Percentiles rank a stretch among this genome's conserved stretches.
Conservation (phyloP, 2,888 invertebrate genomes). For the Punctoribates punctum region DNA sequence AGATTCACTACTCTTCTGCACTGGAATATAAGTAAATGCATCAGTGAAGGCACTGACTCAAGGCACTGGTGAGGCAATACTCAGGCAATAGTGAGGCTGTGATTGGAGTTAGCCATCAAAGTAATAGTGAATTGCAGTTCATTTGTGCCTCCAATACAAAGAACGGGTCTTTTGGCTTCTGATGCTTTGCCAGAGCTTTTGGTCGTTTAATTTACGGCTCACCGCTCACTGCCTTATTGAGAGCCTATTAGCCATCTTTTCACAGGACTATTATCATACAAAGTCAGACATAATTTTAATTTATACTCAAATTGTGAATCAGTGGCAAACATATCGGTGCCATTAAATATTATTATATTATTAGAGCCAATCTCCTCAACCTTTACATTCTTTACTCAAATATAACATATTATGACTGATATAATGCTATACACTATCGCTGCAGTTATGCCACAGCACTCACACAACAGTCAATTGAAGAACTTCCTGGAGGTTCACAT, state of each 20-base stretch:
- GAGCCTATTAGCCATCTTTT: conserved; percentile 33
- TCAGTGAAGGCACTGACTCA: too few relatives aligned
- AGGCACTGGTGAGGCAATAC: neutral
- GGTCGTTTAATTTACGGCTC: conserved; percentile 27
- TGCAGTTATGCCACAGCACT: neutral
- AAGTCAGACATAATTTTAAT: conserved; percentile 23
- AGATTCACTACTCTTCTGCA: conserved; percentile 11
- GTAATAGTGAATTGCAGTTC: neutral
- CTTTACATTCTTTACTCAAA: conserved; percentile 4
- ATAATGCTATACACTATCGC: neutral
- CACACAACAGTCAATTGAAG: conserved; percentile 19
- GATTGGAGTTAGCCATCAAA: too few relatives aligned
- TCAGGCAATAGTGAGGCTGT: too few relatives aligned
- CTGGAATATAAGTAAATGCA: neutral
- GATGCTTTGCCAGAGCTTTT: neutral
- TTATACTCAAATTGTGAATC: conserved; percentile 29
- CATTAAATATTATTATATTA: conserved; percentile 32
- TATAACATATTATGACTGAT: conserved; percentile 15
- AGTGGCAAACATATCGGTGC: conserved; percentile 3
- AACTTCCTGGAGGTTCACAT: conserved; percentile 20
- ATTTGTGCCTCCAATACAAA: neutral
- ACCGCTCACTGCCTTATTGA: conserved; percentile 24
- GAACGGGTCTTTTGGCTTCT: neutral
- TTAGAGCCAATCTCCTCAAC: conserved; percentile 1
- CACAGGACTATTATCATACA: conserved; percentile 16